Evolutionary conservation across 1,140 invertebrate genomes (phyloP).

Genomic region (Stenopsyche tienmushanensis): DNA sequence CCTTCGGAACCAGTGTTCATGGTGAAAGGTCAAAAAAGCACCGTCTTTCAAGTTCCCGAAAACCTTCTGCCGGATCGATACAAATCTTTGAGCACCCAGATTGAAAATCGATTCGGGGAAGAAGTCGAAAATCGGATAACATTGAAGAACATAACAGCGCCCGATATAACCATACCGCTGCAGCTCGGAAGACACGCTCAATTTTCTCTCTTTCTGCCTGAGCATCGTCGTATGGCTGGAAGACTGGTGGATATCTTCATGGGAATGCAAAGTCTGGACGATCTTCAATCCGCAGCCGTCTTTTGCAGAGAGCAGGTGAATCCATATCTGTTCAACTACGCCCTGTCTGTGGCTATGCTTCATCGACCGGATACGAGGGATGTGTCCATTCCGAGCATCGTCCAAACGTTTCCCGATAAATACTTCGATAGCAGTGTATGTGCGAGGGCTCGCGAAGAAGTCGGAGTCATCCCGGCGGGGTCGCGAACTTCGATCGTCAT

Average conservation of each 20-base stretch:
- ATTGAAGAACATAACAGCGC: conserved; percentile 66
- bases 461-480: conserved; percentile 62
- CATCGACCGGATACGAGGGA: conserved; percentile 72
- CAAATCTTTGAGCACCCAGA: conserved; percentile 56
- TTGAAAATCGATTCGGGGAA: conserved; percentile 59
- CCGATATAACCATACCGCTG: conserved; percentile 66
- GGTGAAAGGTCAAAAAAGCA: conserved; percentile 62
- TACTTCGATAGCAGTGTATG: conserved; percentile 74
- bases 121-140: conserved; percentile 55
- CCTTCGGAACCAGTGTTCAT: conserved; percentile 75
- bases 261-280: conserved; percentile 68
- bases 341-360: conserved; percentile 70
- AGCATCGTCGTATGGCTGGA: conserved; percentile 66
- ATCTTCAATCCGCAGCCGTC: conserved; percentile 67
- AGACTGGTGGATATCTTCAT: conserved; percentile 73
- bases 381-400: conserved; percentile 67
- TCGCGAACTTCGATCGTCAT: conserved; percentile 67
- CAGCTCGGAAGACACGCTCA: conserved; percentile 65
- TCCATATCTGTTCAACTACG: conserved; percentile 77
- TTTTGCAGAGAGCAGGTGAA: conserved; percentile 74
- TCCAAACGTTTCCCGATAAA: conserved; percentile 75
- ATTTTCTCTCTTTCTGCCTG: conserved; percentile 75
- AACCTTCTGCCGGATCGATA: conserved; percentile 62
- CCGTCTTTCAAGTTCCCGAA: conserved; percentile 64
- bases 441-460: conserved; percentile 64